phyloP scores from a whole-genome alignment of 2,888 invertebrate species.

The Fragum whitleyi region DNA sequence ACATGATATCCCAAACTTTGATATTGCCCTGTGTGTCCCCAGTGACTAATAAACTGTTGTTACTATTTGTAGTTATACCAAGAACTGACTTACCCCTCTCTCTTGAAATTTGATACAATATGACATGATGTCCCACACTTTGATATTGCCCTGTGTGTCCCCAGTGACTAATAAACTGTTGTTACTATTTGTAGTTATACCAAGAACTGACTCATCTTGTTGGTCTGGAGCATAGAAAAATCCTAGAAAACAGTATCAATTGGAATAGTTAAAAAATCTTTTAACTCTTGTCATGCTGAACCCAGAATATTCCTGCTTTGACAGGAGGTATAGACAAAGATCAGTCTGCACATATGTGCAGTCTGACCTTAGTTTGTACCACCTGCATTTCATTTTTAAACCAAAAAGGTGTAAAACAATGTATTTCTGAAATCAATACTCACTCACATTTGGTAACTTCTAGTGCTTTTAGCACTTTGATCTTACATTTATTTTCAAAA shows the following conservation, averaged over 20 bases:
- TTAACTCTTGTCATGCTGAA: no score
- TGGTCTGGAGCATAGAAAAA: slow-evolving; percentile 80
- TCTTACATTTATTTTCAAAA: no score
- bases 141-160: slow-evolving; percentile 82
- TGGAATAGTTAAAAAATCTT: no score
- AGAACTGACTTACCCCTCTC: slow-evolving; percentile 74
- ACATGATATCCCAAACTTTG: slow-evolving; percentile 80
- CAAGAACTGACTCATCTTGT: slow-evolving; percentile 82
- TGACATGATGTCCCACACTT: slow-evolving; percentile 81
- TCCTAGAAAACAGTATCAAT: slow-evolving; percentile 78
- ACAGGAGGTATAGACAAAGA: no score
- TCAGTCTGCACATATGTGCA: no score
- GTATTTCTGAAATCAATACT: no score
- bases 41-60: slow-evolving; percentile 78
- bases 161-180: slow-evolving; percentile 81
- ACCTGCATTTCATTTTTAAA: no score
- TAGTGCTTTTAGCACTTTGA: no score
- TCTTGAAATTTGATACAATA: slow-evolving; percentile 78
- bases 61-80: slow-evolving; percentile 78
- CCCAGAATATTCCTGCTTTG: no score
- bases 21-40: slow-evolving; percentile 83
- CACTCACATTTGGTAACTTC: no score
- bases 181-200: slow-evolving; percentile 77
- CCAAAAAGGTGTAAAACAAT: no score
- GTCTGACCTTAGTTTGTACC: no score